Base-by-base conservation (phyloP, 2,888 invertebrate genomes). In the Candidula unifasciata region DNA sequence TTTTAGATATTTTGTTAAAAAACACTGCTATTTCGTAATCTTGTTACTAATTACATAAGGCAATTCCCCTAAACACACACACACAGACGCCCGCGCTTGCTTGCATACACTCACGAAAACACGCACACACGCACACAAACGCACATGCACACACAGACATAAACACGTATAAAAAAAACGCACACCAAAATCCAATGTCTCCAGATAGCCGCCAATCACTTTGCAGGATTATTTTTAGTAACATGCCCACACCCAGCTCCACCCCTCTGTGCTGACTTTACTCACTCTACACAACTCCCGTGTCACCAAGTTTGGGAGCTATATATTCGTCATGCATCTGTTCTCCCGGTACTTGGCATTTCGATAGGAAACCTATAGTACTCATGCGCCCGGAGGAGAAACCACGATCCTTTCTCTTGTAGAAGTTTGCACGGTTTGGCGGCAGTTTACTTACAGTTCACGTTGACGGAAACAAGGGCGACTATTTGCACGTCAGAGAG, bases 181-280 rank as follows among this genome's bases (percentile, higher is more conserved):
- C 44, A 24, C 18, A 60, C 60, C 5, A 60, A 60, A 24, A 60
- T 60, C 18, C 21, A 18, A 5, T 24, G 54, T 30, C 30, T 16
- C 6, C 21, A 18, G n/a, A n/a, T 30, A 64, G 8, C 37, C 21
- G 44, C 64, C 78, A 68, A 66, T 69, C 83, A 30, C 69, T 6
- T 68, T 24, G 54, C 10, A 68, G 8, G 69, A 24, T 66, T 54
- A 73, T 64, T 74, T 64, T 74, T 68, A 66, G 54, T 24, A 35
- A 44, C 66, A 33, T 27, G 13, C 27, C 6, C 33, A 24, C 18
- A 37, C 24, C 16, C 3, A n/a, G 35, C 64, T 18, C 73, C 76
- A 21, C 68, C 82, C 82, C 3, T 52, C 66, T 33, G 27, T 57
- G 33, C 37, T 74, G 10, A 35, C 74, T 74, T 54, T 82, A 37